Conservation (phyloP, 2,113 vertebrate species). For the Toxotes jaculatrix region DNA sequence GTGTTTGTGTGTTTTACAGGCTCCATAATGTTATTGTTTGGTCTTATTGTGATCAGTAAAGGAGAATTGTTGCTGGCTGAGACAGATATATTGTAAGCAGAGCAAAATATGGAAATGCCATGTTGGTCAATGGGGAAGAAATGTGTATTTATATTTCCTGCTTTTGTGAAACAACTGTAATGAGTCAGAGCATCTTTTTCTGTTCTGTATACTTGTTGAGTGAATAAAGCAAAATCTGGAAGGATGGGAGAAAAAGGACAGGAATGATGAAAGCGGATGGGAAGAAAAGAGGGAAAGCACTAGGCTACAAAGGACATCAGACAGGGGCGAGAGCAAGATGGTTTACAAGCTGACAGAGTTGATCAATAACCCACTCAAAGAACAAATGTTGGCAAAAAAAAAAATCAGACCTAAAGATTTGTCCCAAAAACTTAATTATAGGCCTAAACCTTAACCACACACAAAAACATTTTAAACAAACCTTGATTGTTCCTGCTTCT, state of each 20-base stretch:
- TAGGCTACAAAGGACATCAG: slow-evolving; percentile 34
- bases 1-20: slow-evolving; percentile 56
- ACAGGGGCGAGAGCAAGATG: slow-evolving; percentile 36
- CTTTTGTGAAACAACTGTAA: slow-evolving; percentile 65
- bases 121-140: slow-evolving; percentile 64
- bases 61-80: slow-evolving; percentile 65
- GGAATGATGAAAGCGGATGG: slow-evolving; percentile 33
- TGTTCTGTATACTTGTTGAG: slow-evolving; percentile 21
- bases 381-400: slow-evolving; percentile 47
- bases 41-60: slow-evolving; percentile 74
- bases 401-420: slow-evolving; percentile 65
- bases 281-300: slow-evolving; percentile 32
- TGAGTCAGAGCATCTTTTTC: slow-evolving; percentile 43
- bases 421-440: slow-evolving; percentile 74
- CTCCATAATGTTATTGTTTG: slow-evolving; percentile 74
- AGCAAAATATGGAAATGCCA: slow-evolving; percentile 74
- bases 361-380: slow-evolving; percentile 70
- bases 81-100: slow-evolving; percentile 72
- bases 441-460: slow-evolving; percentile 52
- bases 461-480: slow-evolving; percentile 69
- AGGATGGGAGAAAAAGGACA: slow-evolving; percentile 26
- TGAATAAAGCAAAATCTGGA: slow-evolving; percentile 44
- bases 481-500: slow-evolving; percentile 67
- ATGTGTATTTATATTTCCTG: slow-evolving; percentile 77
- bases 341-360: slow-evolving; percentile 57